These are phyloP conservation scores for Paratilapia polleni DNA, from an alignment of 2,113 vertebrate species.

Conservation along the genomic window DNA sequence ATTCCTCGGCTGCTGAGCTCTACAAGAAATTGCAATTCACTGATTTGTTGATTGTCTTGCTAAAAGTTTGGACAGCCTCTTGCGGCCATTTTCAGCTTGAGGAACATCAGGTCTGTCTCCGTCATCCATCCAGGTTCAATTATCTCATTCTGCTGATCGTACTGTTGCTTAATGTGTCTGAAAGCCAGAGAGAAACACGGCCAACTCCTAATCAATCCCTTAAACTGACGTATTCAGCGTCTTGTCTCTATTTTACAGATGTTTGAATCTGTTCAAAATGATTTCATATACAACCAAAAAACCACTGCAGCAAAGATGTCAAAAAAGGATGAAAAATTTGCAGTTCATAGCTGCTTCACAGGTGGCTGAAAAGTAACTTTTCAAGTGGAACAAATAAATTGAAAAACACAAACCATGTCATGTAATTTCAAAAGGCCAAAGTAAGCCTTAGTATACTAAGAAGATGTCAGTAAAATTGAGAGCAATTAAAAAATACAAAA, in stretches of 20 bases:
- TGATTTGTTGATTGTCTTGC: background rate
- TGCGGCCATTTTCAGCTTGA: background rate
- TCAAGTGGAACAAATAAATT: background rate
- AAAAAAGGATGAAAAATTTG: background rate
- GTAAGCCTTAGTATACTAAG: background rate
- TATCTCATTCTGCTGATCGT: background rate
- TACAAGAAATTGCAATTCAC: background rate
- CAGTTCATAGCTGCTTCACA: background rate
- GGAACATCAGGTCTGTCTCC: background rate
- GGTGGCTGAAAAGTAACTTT: background rate
- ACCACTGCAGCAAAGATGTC: background rate
- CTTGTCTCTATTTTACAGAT: background rate
- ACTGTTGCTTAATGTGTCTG: background rate
- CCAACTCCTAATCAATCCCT: background rate
- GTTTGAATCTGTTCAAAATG: background rate
- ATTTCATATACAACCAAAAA: background rate
- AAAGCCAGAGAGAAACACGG: background rate
- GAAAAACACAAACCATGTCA: background rate
- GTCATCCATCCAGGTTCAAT: background rate
- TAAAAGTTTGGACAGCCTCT: background rate
- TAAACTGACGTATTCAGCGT: background rate
- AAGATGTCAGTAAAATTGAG: background rate
- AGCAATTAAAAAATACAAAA: background rate
- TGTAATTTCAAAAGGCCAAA: background rate
- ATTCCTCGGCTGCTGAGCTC: background rate